Evolutionary conservation across 2,888 invertebrate species (phyloP).

Genomic region (Schrankia costaestrigalis): DNA sequence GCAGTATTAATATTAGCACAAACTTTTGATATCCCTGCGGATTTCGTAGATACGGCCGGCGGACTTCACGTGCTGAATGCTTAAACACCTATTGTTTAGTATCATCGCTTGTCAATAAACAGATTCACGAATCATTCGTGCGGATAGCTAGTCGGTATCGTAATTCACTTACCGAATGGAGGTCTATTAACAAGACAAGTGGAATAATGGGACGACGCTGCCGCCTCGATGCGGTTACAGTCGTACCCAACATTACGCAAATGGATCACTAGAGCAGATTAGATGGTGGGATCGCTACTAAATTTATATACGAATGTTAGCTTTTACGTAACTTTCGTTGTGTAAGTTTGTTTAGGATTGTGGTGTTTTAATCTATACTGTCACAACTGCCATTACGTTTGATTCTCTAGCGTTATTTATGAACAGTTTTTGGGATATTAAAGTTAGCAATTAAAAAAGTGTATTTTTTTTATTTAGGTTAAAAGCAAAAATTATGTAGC

Average conservation of each 20-base stretch:
- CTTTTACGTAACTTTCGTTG: background rate
- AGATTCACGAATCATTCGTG: slow-evolving; percentile 35
- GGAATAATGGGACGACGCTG: slow-evolving; percentile 41
- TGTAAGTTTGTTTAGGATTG: no score
- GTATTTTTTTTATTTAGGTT: no score
- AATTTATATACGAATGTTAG: slow-evolving; percentile 21
- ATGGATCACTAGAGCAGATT: slow-evolving; percentile 50
- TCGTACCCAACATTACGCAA: slow-evolving; percentile 58
- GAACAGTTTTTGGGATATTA: no score
- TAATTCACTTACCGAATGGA: slow-evolving; percentile 52
- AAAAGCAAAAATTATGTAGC: no score
- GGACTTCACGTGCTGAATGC: slow-evolving; percentile 1
- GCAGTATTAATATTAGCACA: background rate
- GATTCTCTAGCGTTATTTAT: no score
- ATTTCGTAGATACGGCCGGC: background rate
- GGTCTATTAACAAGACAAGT: slow-evolving; percentile 49
- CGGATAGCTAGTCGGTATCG: slow-evolving; percentile 38
- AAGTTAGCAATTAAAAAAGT: no score
- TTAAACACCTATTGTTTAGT: slow-evolving; percentile 12
- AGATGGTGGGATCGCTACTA: slow-evolving; percentile 24
- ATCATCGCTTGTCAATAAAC: slow-evolving; percentile 22
- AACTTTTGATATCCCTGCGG: background rate
- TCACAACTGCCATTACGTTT: no score
- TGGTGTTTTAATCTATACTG: no score
- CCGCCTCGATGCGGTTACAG: slow-evolving; percentile 42